Evolutionary conservation across 2,113 vertebrate species (phyloP).

Genomic region (Lampris incognitus): DNA sequence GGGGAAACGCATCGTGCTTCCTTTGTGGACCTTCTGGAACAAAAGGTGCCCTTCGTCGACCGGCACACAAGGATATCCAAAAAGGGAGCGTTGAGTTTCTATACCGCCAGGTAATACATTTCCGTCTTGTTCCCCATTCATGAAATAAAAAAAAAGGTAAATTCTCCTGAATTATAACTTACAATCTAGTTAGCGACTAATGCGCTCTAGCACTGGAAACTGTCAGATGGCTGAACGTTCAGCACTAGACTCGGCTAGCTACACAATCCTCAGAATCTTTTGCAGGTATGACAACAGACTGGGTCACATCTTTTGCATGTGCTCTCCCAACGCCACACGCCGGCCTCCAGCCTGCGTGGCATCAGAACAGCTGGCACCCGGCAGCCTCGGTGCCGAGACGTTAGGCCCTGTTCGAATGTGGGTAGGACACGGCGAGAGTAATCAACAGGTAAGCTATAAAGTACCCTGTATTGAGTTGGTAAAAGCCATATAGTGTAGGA

Average conservation of each 20-base stretch:
- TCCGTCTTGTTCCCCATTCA: not conserved
- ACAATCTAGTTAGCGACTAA: not conserved
- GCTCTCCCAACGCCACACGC: not conserved
- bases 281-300: not conserved
- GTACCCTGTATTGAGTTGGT: slow-evolving; percentile 37
- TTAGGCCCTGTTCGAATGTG: not conserved
- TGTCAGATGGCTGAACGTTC: not conserved
- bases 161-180: not conserved
- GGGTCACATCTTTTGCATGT: not conserved
- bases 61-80: not conserved
- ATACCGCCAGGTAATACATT: not conserved
- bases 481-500: slow-evolving; percentile 4
- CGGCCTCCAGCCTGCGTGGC: not conserved
- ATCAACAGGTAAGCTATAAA: slow-evolving; percentile 19
- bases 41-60: not conserved
- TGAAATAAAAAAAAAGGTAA: not conserved
- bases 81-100: not conserved
- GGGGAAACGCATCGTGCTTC: slow-evolving; percentile 14
- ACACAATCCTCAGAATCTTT: not conserved
- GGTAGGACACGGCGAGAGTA: not conserved
- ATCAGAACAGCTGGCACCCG: not conserved
- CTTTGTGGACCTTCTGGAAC: not conserved
- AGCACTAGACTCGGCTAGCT: not conserved
- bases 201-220: not conserved
- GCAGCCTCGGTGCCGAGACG: not conserved